A percentile compares a stretch with the other conserved stretches of the same genome.
These are phyloP conservation scores for Siderastrea radians DNA, from an alignment of 92 coral and sea anemone species.

Conservation along the genomic window DNA sequence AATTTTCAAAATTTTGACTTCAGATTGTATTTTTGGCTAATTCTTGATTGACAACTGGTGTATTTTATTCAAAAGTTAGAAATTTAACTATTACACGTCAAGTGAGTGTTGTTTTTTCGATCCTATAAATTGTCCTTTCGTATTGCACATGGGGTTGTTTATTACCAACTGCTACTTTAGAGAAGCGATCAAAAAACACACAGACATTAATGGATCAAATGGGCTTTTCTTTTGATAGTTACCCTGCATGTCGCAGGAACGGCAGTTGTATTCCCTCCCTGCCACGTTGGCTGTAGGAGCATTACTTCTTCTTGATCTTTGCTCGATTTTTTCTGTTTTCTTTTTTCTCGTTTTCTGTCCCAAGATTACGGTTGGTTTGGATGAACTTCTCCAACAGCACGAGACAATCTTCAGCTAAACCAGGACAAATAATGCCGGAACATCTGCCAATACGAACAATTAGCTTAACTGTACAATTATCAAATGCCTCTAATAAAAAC, in stretches of 20 bases:
- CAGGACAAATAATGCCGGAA: background rate
- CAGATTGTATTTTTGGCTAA: too few species aligned
- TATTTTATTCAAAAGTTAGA: too few species aligned
- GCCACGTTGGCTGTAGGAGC: constrained; percentile 15
- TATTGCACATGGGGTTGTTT: too few species aligned
- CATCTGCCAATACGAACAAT: constrained; percentile 23
- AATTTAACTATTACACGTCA: too few species aligned
- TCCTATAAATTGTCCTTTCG: too few species aligned
- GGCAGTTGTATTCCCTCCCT: constrained; percentile 17
- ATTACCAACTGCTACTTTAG: too few species aligned
- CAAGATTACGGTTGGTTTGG: constrained; percentile 17
- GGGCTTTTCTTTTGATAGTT: constrained; percentile 12
- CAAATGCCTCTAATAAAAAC: constrained; percentile 17
- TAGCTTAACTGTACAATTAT: background rate
- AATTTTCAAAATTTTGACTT: too few species aligned
- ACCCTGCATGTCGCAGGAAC: constrained; percentile 63
- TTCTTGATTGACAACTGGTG: too few species aligned
- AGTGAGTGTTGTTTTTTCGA: too few species aligned
- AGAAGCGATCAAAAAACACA: too few species aligned
- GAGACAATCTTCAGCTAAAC: constrained; percentile 31
- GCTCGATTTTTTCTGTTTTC: constrained; percentile 24
- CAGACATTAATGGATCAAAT: too few species aligned
- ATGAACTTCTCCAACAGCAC: constrained; percentile 34
- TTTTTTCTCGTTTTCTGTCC: constrained; percentile 21
- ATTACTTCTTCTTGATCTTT: constrained; percentile 15